Evolutionary conservation across 2,113 vertebrate genomes (phyloP).

Genomic region (Myotis brandtii): DNA sequence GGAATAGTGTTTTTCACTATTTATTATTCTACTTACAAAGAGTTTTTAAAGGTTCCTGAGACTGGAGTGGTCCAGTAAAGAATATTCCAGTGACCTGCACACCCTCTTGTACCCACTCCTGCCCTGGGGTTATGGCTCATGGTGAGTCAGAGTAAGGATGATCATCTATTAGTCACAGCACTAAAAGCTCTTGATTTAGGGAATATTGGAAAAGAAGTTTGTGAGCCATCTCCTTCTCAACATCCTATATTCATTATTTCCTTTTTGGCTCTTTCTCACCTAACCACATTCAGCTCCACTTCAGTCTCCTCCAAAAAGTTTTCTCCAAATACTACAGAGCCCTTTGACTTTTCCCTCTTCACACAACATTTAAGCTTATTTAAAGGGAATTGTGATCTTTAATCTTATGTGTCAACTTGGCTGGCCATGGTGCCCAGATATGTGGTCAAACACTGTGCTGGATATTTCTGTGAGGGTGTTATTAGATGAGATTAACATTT

Average conservation of each 20-base stretch:
- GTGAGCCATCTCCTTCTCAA: neutral
- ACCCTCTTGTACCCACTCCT: neutral
- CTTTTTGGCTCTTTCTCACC: neutral
- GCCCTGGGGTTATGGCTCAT: neutral
- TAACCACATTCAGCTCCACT: neutral
- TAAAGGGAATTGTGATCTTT: neutral
- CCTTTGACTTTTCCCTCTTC: neutral
- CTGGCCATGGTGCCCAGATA: neutral
- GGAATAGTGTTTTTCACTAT: neutral
- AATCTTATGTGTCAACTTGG: neutral
- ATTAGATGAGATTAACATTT: neutral
- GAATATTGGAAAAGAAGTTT: fast-evolving
- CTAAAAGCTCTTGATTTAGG: neutral
- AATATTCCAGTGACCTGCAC: neutral
- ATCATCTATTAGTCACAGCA: neutral
- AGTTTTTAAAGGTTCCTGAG: neutral
- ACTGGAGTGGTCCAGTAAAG: neutral
- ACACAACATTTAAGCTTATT: neutral
- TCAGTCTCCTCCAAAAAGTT: neutral
- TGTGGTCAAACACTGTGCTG: neutral
- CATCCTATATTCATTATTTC: neutral
- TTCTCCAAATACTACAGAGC: neutral
- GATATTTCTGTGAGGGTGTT: neutral
- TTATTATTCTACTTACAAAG: neutral
- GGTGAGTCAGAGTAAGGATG: neutral